Evolutionary conservation across 2,888 invertebrate species (phyloP).

Genomic region (Campoplex capitator): DNA sequence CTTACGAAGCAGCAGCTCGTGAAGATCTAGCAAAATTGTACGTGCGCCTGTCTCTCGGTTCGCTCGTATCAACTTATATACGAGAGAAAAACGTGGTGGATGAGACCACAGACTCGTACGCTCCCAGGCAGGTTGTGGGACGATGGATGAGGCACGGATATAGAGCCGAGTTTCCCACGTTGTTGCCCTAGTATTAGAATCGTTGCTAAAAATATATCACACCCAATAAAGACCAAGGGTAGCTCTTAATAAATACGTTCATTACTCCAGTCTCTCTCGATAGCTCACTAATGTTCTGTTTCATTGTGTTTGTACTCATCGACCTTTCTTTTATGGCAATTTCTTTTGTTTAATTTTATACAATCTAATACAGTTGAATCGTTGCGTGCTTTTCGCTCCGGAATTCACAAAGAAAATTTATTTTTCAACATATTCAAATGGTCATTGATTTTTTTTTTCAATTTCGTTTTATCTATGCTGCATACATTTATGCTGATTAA

Average conservation of each 20-base stretch:
- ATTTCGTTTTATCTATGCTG: neutral
- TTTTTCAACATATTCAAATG: neutral
- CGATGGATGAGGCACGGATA: constrained; percentile 55
- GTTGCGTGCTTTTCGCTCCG: neutral
- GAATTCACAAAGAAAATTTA: neutral
- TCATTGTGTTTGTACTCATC: neutral
- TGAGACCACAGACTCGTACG: constrained; percentile 40
- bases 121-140: constrained; percentile 49
- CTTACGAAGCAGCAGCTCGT: constrained; percentile 34
- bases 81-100: constrained; percentile 16
- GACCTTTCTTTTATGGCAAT: neutral
- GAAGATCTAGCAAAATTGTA: constrained; percentile 34
- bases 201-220: constrained; percentile 64
- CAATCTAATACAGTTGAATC: neutral
- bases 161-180: constrained; percentile 50
- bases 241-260: constrained; percentile 63
- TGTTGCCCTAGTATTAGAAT: constrained; percentile 66
- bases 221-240: constrained; percentile 68
- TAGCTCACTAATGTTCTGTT: constrained; percentile 5
- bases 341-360: neutral
- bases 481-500: neutral
- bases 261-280: constrained; percentile 40
- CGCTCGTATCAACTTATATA: neutral
- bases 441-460: neutral
- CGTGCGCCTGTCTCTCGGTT: neutral